Percentiles rank a stretch among this genome's conserved stretches.
Evolutionary conservation across 2,888 invertebrate genomes (phyloP).

Genomic region (Dolichopus griseipennis): DNA sequence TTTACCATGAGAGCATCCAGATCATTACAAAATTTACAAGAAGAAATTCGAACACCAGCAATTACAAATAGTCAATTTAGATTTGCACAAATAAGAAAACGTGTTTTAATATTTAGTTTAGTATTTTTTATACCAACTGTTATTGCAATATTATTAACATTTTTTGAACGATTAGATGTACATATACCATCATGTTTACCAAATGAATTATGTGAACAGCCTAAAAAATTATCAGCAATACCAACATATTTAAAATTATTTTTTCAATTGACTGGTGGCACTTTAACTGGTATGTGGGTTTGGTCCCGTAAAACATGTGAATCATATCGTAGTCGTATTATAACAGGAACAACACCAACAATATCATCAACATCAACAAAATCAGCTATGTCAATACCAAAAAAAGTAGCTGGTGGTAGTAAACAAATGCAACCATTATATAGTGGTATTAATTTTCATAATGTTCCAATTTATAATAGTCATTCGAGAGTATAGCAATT

Average conservation of each 20-base stretch:
- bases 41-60: conserved; percentile 31
- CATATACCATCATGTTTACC: conserved; percentile 34
- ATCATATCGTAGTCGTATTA: conserved; percentile 38
- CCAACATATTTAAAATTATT: conserved; percentile 35
- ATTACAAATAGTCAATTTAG: conserved; percentile 33
- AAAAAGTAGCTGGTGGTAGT: conserved; percentile 29
- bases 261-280: conserved; percentile 38
- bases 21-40: conserved; percentile 36
- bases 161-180: conserved; percentile 35
- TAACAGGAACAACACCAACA: conserved; percentile 24
- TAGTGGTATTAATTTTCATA: conserved; percentile 42
- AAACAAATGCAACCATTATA: conserved; percentile 35
- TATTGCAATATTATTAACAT: conserved; percentile 33
- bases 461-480: conserved; percentile 38
- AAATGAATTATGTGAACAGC: conserved; percentile 33
- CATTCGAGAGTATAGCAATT: conserved; percentile 37
- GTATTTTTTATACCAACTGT: conserved; percentile 39
- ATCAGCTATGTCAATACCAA: conserved; percentile 31
- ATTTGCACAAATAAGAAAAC: conserved; percentile 40
- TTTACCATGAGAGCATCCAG: conserved; percentile 40
- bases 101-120: conserved; percentile 38
- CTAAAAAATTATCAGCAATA: conserved; percentile 32
- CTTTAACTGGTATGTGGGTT: conserved; percentile 42
- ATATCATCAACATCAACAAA: conserved; percentile 33
- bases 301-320: conserved; percentile 44